Conservation (phyloP, 1,140 invertebrate species). For the Dermatophagoides farinae region DNA sequence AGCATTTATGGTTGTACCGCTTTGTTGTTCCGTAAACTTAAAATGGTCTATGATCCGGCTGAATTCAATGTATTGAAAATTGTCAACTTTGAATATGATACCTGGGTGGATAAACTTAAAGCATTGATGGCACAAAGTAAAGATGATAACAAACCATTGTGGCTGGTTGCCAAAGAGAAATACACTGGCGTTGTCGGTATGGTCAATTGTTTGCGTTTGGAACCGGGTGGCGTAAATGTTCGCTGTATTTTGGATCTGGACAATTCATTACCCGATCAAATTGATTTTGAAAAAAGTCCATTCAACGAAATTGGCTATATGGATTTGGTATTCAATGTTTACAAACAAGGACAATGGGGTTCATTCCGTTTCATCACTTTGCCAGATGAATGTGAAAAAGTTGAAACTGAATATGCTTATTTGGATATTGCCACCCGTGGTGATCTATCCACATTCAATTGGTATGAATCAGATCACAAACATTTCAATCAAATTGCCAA, state of each 20-base stretch:
- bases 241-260: slow-evolving; percentile 27
- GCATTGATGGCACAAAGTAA: slow-evolving; percentile 25
- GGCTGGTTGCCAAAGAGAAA: slow-evolving; percentile 39
- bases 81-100: slow-evolving; percentile 25
- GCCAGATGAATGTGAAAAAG: neutral
- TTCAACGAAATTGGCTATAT: slow-evolving; percentile 30
- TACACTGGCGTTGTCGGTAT: slow-evolving; percentile 58
- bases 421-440: slow-evolving; percentile 65
- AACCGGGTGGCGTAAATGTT: slow-evolving; percentile 51
- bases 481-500: slow-evolving; percentile 19
- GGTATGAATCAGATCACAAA: slow-evolving; percentile 67
- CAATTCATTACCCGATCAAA: neutral
- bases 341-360: slow-evolving; percentile 57
- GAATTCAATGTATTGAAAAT: slow-evolving; percentile 26
- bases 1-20: neutral
- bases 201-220: slow-evolving; percentile 62
- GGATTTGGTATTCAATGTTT: slow-evolving; percentile 67
- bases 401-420: slow-evolving; percentile 55
- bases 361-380: slow-evolving; percentile 46
- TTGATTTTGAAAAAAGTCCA: slow-evolving; percentile 2
- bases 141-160: slow-evolving; percentile 31
- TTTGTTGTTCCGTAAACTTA: slow-evolving; percentile 1
- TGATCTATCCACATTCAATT: slow-evolving; percentile 70
- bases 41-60: neutral
- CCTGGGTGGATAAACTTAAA: slow-evolving; percentile 48